Evolutionary conservation across 1,140 invertebrate species (phyloP), one percentile per base, ranked within the genome.

Genomic region (Megalopta genalis): DNA sequence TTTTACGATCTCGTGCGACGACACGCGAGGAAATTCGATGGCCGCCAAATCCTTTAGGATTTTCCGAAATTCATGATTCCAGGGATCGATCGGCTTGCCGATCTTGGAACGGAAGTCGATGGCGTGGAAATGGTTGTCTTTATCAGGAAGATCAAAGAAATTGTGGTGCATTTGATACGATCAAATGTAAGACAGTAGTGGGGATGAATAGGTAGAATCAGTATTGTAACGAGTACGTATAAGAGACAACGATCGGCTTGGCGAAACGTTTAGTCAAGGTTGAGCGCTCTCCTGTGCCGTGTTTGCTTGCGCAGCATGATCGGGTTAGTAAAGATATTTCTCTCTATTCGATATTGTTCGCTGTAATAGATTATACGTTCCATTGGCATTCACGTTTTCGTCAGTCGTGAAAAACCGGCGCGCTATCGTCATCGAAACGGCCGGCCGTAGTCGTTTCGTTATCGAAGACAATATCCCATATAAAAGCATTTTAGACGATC

Each of bases 221-320:
- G 66, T 81, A 81, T 80, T 52, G 59, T 37, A 68, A 27, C 59
- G 80, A 63, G 72, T 85, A 57, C 54, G 18, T 57, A 87, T 85
- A 87, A 87, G 72, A 87, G 85, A 79, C 76, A 64, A 60, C 83
- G 80, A 81, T 81, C 79, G 70, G 57, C 71, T 80, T 81, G 60
- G 76, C 78, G 74, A 86, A 82, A 80, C 77, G 81, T 86, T 89
- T 84, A 89, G 88, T 89, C 80, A 84, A 89, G 86, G 85, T 68
- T 88, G 79, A 46, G 52, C 75, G 69, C 57, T 86, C 77, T 75
- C 21, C n/a, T 27, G 57, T 27, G 46, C 63, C 49, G 42, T 46
- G 46, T 77, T 83, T 70, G 37, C 42, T 68, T 46, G 46, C 65
- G 21, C 75, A 81, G 81, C 66, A 90, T 90, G 88, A 88, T 89